These are phyloP conservation scores for Eupsilia transversa DNA, from an alignment of 2,888 invertebrate genomes.

Conservation along the genomic window DNA sequence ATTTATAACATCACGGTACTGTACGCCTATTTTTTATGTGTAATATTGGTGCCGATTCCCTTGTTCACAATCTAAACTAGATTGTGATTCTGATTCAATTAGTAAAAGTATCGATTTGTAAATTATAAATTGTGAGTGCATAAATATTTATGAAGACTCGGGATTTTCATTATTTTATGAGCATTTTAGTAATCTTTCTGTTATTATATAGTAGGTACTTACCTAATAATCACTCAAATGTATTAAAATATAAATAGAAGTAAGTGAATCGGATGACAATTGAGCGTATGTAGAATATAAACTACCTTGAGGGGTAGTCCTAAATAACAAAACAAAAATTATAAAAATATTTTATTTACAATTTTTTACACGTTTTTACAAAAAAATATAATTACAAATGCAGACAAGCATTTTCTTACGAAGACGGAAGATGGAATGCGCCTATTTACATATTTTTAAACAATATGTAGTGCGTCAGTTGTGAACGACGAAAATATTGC, in stretches of 20 bases:
- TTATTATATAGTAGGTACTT: not conserved
- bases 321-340: not conserved
- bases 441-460: conserved; percentile 59
- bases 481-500: conserved; percentile 18
- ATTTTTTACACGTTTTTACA: conserved; percentile 69
- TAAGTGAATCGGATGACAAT: not conserved
- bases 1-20: too few species aligned
- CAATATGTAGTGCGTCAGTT: conserved; percentile 58
- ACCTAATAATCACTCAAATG: not conserved
- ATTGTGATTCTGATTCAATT: conserved; percentile 35
- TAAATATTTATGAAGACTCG: not conserved
- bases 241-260: not conserved
- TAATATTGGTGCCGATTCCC: too few species aligned
- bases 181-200: not conserved
- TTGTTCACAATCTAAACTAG: too few species aligned
- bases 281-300: not conserved
- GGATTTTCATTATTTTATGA: not conserved
- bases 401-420: conserved; percentile 57
- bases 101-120: conserved; percentile 17
- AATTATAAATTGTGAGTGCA: conserved; percentile 9
- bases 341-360: conserved; percentile 72
- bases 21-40: too few species aligned
- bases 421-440: conserved; percentile 50
- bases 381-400: conserved; percentile 60
- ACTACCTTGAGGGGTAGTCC: not conserved